phyloP scores from a whole-genome alignment of 2,888 invertebrate genomes.

The Leptopilina drosophilae region DNA sequence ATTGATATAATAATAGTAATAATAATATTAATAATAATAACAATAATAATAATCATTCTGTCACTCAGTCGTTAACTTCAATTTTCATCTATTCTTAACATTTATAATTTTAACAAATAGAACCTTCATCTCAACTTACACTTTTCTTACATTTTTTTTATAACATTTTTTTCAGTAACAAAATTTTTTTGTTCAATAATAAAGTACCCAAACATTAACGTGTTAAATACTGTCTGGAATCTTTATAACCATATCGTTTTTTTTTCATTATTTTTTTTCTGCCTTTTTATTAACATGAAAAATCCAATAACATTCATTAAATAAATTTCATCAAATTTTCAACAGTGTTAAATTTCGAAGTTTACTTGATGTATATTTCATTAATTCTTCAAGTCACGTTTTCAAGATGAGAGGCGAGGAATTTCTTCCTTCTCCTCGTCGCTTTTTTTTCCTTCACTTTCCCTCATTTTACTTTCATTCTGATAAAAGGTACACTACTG shows the following conservation, averaged over 20 bases:
- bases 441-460: constrained; percentile 38
- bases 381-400: constrained; percentile 33
- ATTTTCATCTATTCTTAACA: no score
- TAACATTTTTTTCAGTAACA: no score
- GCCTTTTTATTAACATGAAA: not conserved
- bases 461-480: constrained; percentile 35
- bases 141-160: no score
- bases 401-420: constrained; percentile 31
- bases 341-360: constrained; percentile 4
- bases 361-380: constrained; percentile 23
- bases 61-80: no score
- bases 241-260: not conserved
- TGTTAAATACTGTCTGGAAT: not conserved
- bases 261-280: not conserved
- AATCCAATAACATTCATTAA: not conserved
- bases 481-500: not conserved
- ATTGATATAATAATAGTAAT: no score
- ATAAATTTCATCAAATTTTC: constrained; percentile 3
- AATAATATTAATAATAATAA: no score
- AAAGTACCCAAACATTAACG: not conserved
- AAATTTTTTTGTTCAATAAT: no score
- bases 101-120: no score
- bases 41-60: no score
- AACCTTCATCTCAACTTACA: no score
- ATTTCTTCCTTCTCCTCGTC: constrained; percentile 44